These are phyloP conservation scores for Tapirus terrestris DNA, from an alignment of 2,113 vertebrate species.

Conservation along the genomic window DNA sequence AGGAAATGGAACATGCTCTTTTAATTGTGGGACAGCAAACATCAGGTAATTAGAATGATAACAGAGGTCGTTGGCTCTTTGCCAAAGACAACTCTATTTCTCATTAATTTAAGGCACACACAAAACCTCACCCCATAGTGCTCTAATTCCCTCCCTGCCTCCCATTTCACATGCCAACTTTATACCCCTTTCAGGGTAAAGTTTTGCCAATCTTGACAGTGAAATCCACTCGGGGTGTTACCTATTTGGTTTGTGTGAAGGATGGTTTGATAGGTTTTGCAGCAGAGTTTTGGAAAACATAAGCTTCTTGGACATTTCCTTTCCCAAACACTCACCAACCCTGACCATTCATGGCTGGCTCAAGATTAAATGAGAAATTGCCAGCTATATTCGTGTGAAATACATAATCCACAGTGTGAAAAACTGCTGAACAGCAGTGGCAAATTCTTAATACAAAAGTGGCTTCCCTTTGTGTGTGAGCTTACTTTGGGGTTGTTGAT, in stretches of 20 bases:
- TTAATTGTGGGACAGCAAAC: conserved; percentile 74
- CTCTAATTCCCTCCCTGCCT: background rate
- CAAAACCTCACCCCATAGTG: background rate
- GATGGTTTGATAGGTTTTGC: background rate
- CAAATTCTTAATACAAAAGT: conserved; percentile 61
- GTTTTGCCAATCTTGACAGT: background rate
- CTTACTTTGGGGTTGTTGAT: conserved; percentile 44
- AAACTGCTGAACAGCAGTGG: conserved; percentile 46
- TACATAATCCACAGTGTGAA: conserved; percentile 59
- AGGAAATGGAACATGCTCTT: conserved; percentile 61
- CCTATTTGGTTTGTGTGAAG: conserved; percentile 15
- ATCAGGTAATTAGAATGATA: conserved; percentile 53
- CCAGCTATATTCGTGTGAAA: conserved; percentile 65
- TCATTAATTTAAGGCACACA: conserved; percentile 53
- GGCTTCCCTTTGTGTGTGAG: conserved; percentile 40
- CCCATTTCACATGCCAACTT: background rate
- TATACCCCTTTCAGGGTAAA: background rate
- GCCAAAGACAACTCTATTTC: conserved; percentile 63
- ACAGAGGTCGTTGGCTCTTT: conserved; percentile 5
- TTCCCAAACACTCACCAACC: conserved; percentile 35
- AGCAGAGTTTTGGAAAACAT: background rate
- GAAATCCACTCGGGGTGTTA: background rate
- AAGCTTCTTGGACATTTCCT: conserved; percentile 50
- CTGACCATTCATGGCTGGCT: conserved; percentile 33
- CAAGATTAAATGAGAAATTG: conserved; percentile 58